These are phyloP conservation scores for Magallana angulata DNA, from an alignment of 1,140 invertebrate species.

Conservation along the genomic window DNA sequence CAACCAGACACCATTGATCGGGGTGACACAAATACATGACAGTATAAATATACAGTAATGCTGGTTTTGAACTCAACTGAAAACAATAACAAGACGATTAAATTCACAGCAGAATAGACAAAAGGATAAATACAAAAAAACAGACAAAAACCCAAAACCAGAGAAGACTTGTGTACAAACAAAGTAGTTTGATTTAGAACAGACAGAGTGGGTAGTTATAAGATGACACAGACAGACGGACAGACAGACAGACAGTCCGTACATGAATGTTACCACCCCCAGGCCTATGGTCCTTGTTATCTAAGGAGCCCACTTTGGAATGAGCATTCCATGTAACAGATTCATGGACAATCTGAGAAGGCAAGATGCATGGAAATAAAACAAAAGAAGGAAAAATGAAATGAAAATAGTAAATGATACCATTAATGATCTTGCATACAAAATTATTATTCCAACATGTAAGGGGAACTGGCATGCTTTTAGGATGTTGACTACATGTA, in stretches of 20 bases:
- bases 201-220: background rate
- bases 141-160: too few species aligned
- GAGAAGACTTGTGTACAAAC: too few species aligned
- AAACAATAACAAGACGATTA: too few species aligned
- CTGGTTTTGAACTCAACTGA: too few species aligned
- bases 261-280: conserved; percentile 68
- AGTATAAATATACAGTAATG: too few species aligned
- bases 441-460: background rate
- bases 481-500: too few species aligned
- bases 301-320: conserved; percentile 72
- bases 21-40: too few species aligned
- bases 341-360: conserved; percentile 59
- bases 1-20: too few species aligned
- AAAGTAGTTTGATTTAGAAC: background rate
- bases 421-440: background rate
- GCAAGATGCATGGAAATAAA: background rate
- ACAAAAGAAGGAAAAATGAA: background rate
- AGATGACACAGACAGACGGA: background rate
- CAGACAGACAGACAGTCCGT: conserved; percentile 38
- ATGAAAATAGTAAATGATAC: background rate
- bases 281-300: conserved; percentile 68
- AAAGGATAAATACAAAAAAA: too few species aligned
- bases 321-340: conserved; percentile 64
- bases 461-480: background rate
- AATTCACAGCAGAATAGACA: too few species aligned